Conservation (phyloP, 92 coral and sea anemone genomes). For the Phenganax stokvisi region DNA sequence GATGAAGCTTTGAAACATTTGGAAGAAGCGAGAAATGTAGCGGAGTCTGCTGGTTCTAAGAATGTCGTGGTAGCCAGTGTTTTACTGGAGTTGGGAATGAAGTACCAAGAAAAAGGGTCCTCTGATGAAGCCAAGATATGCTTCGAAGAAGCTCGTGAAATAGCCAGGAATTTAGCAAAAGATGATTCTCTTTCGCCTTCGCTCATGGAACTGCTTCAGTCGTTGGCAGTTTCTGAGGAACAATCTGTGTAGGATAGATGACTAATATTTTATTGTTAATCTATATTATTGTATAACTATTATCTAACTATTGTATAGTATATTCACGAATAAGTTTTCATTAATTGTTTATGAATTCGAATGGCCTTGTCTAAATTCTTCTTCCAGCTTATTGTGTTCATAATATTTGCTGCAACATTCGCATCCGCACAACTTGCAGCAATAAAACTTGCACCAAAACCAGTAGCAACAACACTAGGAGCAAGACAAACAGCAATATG, state of each 20-base stretch:
- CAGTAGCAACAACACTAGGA: too few species aligned
- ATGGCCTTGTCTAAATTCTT: too few species aligned
- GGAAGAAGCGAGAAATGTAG: conserved; percentile 23
- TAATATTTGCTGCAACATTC: too few species aligned
- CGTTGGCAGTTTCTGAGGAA: not conserved
- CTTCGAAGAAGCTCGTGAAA: not conserved
- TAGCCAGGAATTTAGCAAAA: not conserved
- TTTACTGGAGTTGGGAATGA: not conserved
- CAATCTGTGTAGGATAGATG: not conserved
- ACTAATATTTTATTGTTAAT: not conserved
- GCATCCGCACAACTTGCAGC: too few species aligned
- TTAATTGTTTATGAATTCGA: too few species aligned
- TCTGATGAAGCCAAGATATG: conserved; percentile 2
- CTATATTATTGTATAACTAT: too few species aligned
- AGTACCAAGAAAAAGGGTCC: not conserved
- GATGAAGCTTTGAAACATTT: conserved; percentile 22
- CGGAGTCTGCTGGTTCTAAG: not conserved
- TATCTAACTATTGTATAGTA: too few species aligned
- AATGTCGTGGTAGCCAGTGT: not conserved
- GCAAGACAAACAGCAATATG: too few species aligned
- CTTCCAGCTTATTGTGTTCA: too few species aligned
- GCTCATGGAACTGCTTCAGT: not conserved
- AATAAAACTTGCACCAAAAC: too few species aligned
- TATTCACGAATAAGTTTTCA: too few species aligned
- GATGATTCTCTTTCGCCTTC: conserved; percentile 4